Base-by-base conservation (phyloP, 2,113 vertebrate genomes). In the Ophthalmolycus amberensis region DNA sequence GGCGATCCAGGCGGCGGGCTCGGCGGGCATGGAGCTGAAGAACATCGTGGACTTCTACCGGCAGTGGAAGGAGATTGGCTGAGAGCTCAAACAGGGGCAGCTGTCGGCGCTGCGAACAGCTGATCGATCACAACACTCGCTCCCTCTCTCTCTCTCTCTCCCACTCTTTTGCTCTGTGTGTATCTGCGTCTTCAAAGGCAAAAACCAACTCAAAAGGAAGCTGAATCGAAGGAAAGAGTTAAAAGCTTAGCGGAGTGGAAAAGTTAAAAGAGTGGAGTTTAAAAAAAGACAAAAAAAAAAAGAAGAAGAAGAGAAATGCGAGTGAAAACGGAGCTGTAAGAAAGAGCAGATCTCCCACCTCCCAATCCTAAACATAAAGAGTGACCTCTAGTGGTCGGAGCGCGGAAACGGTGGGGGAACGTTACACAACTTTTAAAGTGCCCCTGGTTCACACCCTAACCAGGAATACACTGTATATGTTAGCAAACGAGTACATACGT, bases 31-130 rank as follows among this genome's bases (percentile, higher is more conserved):
- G 84, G 98, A 99, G 80, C 93, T 99, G 78, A 98, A 97, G 85
- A 98, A 99, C 27, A 94, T 99, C 20, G 89, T 96, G 92, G 97
- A 98, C 20, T 99, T 99, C 94, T 99, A 98, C 96, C 96, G 95
- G 85, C 98, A 99, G 95, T 99, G 98, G 98, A 99, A 99, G 85
- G 98, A 99, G 94, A 98, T 99, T 71, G 98, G 98, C 92, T 99
- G 98, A 99, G 77, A 84, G 77, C n/a, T 20, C 27, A 12, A 75
- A 48, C 37, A 65, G 81, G 82, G 90, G 88, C 80, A 80, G 86
- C 87, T 92, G 92, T 91, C 90, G 42, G 80, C 72, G 84, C 91
- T 90, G 91, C 93, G 85, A 85, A 84, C 87, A 38, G 88, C 86
- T 91, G 95, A 95, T 95, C 92, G 92, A 95, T 95, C 94, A 92